These are phyloP conservation scores for Hypercompe scribonia DNA, from an alignment of 2,888 invertebrate genomes.

Conservation along the genomic window DNA sequence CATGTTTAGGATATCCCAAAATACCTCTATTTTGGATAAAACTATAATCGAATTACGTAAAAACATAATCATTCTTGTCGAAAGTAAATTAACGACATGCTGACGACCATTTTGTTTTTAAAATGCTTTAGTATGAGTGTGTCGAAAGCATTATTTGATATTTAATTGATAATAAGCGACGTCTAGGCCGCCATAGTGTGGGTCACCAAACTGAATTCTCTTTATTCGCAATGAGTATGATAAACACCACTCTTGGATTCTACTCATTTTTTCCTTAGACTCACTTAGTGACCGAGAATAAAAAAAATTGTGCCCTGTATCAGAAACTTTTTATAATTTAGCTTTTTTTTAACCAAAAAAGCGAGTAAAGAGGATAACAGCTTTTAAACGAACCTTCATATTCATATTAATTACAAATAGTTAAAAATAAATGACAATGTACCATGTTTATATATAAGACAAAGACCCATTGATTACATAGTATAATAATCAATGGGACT, in stretches of 20 bases:
- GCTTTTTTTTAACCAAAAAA: too few species aligned
- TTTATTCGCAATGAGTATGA: too few species aligned
- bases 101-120: neutral
- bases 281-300: too few species aligned
- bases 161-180: neutral
- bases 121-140: neutral
- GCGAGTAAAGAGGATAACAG: too few species aligned
- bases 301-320: neutral
- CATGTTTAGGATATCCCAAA: neutral
- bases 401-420: neutral
- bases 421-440: neutral
- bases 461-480: neutral
- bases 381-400: neutral
- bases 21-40: neutral
- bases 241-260: too few species aligned
- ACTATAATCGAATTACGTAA: neutral
- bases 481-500: slow-evolving; percentile 2
- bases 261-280: too few species aligned
- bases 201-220: too few species aligned
- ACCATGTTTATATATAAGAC: too few species aligned
- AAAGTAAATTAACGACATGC: neutral
- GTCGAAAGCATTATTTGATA: neutral
- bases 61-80: neutral
- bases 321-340: neutral
- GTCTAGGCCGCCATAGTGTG: too few species aligned